Evolutionary conservation across 2,797 vertebrate genomes (phyloP), one percentile per base, ranked within the genome.

Genomic region (Pseudocheirus occidentalis): DNA sequence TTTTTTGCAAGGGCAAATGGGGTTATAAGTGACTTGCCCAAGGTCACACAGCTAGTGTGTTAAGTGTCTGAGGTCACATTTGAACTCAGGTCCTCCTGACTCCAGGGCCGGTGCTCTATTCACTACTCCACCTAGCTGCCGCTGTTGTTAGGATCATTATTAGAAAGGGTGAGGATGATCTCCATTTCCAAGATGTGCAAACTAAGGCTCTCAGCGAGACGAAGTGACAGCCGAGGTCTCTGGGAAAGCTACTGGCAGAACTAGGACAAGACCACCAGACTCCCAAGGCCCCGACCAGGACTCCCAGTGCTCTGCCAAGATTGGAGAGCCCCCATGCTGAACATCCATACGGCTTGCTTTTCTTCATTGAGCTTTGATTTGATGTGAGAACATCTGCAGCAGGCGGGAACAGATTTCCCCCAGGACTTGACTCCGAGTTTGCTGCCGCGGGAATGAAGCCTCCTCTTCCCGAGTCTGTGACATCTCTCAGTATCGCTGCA

Each of bases 371-470:
- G 87, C 27, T 87, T 96, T 91, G 94, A 93, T 95, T 57, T 95
- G 95, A 95, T 95, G 96, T 94, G 96, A 96, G 95, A 95, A 96
- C 95, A 95, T 97, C 97, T 95, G 97, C 29, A 93, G 94, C 94
- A 93, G 92, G 52, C 56, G 66, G 57, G 96, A 93, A 91, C 52
- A 29, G 50, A 52, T 90, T 95, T 73, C 96, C 92, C 94, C 91
- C 59, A 56, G 95, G 96, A 91, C 96, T 93, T 95, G 96, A 96
- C 94, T 95, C 87, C 31, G 90, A 93, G 90, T 92, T 93, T 94
- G 90, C 94, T 58, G 73, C 94, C 91, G 55, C 90, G 3, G 12
- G 28, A 58, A 95, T 92, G 90, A 27, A 18, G 46, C n/a, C 56
- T 40, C 52, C 40, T 73, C 18, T 66, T 58, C 92, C 34, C 55